These are phyloP conservation scores for Melanotaenia trifasciata DNA, from an alignment of 2,797 vertebrate genomes.

Conservation along the genomic window DNA sequence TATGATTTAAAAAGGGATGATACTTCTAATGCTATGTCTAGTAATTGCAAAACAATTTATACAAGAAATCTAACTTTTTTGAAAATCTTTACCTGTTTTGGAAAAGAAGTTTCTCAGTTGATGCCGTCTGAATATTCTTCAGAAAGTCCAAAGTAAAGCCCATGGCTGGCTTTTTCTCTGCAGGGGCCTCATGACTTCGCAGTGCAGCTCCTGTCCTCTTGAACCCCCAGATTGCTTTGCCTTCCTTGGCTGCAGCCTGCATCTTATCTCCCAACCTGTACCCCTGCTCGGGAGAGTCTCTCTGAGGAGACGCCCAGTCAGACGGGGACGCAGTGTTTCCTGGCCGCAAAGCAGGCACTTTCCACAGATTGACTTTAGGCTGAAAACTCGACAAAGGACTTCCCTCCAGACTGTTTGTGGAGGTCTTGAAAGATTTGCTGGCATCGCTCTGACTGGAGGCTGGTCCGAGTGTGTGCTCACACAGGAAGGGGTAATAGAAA, in stretches of 20 bases:
- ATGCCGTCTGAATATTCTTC: slow-evolving; percentile 74
- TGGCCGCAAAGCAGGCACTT: slow-evolving; percentile 85
- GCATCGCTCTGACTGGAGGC: slow-evolving; percentile 70
- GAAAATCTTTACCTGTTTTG: slow-evolving; percentile 85
- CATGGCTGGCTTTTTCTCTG: slow-evolving; percentile 82
- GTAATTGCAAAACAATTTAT: too few species aligned
- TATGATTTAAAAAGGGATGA: background rate
- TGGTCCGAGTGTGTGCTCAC: slow-evolving; percentile 85
- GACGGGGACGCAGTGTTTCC: slow-evolving; percentile 59
- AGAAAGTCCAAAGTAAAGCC: slow-evolving; percentile 78
- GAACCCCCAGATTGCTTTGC: slow-evolving; percentile 70
- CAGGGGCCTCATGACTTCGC: slow-evolving; percentile 61
- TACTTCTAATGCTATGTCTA: background rate
- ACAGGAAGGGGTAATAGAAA: slow-evolving; percentile 94
- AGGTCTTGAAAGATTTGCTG: slow-evolving; percentile 77
- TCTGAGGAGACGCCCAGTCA: slow-evolving; percentile 76
- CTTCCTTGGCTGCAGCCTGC: slow-evolving; percentile 60
- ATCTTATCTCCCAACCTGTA: slow-evolving; percentile 70
- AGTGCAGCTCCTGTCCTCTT: slow-evolving; percentile 76
- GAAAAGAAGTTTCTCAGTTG: slow-evolving; percentile 78
- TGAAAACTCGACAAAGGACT: slow-evolving; percentile 68
- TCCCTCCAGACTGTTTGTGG: slow-evolving; percentile 46
- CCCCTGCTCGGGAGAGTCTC: slow-evolving; percentile 67
- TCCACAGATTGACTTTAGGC: slow-evolving; percentile 85
- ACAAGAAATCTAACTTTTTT: background rate